Evolutionary conservation across 2,797 vertebrate species (phyloP).

Genomic region (Phataginus tricuspis): DNA sequence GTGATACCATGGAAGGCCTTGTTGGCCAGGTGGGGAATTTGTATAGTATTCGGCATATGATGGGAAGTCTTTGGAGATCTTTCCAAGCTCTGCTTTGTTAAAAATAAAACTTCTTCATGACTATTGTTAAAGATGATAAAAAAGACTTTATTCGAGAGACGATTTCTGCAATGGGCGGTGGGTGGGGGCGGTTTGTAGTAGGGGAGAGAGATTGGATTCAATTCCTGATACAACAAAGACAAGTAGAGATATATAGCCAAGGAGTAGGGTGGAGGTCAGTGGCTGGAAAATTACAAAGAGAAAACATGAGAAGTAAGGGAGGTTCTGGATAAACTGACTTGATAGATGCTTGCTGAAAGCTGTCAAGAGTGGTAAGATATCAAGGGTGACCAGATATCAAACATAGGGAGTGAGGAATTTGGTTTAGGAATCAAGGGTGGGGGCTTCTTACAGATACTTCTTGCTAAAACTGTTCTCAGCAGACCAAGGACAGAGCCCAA

Average conservation of each 20-base stretch:
- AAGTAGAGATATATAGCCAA: background rate
- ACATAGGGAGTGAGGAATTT: background rate
- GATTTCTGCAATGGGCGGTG: background rate
- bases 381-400: background rate
- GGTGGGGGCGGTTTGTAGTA: background rate
- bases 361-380: background rate
- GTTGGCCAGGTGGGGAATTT: background rate
- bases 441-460: background rate
- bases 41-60: background rate
- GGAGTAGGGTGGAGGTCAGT: background rate
- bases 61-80: background rate
- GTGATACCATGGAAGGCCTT: background rate
- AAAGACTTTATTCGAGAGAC: background rate
- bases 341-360: background rate
- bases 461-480: background rate
- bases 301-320: background rate
- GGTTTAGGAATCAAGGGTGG: background rate
- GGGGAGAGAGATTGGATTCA: background rate
- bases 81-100: background rate
- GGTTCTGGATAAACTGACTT: background rate
- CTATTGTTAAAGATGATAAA: background rate
- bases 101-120: background rate
- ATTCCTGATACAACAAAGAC: background rate
- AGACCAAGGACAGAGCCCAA: background rate
- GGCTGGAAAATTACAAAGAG: background rate